phyloP scores from a whole-genome alignment of 1,140 invertebrate genomes.

The Aradophagus sp. region DNA sequence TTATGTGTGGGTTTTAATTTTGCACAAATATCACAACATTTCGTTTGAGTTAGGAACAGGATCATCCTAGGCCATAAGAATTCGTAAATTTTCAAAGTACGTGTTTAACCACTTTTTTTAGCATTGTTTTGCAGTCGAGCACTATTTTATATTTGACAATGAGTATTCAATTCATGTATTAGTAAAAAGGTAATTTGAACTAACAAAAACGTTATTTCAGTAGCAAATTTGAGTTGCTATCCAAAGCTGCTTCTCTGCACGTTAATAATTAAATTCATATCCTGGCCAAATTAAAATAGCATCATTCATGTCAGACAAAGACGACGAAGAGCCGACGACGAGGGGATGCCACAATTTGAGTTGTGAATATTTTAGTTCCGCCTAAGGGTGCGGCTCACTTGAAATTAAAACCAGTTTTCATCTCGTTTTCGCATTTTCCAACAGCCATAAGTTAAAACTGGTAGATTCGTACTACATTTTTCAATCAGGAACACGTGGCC shows the following conservation, averaged over 20 bases:
- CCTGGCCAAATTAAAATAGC: constrained; percentile 11
- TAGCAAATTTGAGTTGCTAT: too few species aligned
- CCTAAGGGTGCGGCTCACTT: constrained; percentile 65
- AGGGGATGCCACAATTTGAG: constrained; percentile 63
- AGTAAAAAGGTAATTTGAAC: too few species aligned
- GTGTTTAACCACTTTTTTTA: too few species aligned
- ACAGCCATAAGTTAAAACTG: constrained; percentile 64
- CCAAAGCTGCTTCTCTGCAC: too few species aligned
- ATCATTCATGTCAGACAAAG: constrained; percentile 33
- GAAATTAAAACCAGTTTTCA: constrained; percentile 63
- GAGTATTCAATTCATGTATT: too few species aligned
- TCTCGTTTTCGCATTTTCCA: constrained; percentile 59
- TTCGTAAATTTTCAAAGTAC: too few species aligned
- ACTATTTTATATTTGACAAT: too few species aligned
- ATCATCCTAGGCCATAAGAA: too few species aligned
- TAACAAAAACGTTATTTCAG: too few species aligned
- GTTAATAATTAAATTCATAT: constrained; percentile 41
- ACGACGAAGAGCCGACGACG: constrained; percentile 54
- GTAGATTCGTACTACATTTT: constrained; percentile 67
- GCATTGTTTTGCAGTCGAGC: too few species aligned
- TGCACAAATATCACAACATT: constrained; percentile 58
- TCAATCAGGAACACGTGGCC: constrained; percentile 66
- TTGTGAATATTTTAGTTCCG: constrained; percentile 67
- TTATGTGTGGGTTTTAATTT: constrained; percentile 63
- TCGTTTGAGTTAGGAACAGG: too few species aligned